Percentiles rank a stretch among this genome's conserved stretches.
Conservation (phyloP, 2,888 invertebrate species). For the Operophtera brumata region DNA sequence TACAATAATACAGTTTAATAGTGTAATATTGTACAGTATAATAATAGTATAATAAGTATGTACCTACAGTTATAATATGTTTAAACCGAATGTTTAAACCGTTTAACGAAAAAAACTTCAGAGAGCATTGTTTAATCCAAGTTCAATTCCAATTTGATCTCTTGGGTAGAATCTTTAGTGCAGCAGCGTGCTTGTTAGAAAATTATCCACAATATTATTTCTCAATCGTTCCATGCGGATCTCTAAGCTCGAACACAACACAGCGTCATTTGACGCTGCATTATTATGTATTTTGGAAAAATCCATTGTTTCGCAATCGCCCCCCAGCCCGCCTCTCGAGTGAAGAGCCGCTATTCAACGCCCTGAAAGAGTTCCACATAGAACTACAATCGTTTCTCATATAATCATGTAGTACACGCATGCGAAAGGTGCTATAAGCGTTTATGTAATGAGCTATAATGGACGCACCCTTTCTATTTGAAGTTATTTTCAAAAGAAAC, state of each 20-base stretch:
- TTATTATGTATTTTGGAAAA: slow-evolving; percentile 80
- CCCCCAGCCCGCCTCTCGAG: slow-evolving; percentile 59
- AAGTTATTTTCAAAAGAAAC: slow-evolving; percentile 29
- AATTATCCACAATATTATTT: background rate
- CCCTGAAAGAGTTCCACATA: slow-evolving; percentile 49
- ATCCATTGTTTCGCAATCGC: slow-evolving; percentile 78
- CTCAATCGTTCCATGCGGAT: slow-evolving; percentile 38
- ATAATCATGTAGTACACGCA: slow-evolving; percentile 48
- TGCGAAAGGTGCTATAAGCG: slow-evolving; percentile 60
- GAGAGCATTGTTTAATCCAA: too few relatives aligned
- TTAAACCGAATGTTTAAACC: too few relatives aligned
- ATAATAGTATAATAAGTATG: too few relatives aligned
- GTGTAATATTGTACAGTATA: too few relatives aligned
- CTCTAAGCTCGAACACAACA: slow-evolving; percentile 63
- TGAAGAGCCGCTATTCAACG: slow-evolving; percentile 62
- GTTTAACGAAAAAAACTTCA: too few relatives aligned
- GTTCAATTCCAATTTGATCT: too few relatives aligned
- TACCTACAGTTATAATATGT: too few relatives aligned
- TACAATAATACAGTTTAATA: too few relatives aligned
- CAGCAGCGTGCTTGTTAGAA: too few relatives aligned
- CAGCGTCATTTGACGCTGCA: slow-evolving; percentile 74
- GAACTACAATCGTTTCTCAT: slow-evolving; percentile 38
- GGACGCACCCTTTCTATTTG: slow-evolving; percentile 31
- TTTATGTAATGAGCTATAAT: slow-evolving; percentile 60
- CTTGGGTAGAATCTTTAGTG: too few relatives aligned